Evolutionary conservation across 2,888 invertebrate genomes (phyloP).

Genomic region (Noctuana brunneofusca): DNA sequence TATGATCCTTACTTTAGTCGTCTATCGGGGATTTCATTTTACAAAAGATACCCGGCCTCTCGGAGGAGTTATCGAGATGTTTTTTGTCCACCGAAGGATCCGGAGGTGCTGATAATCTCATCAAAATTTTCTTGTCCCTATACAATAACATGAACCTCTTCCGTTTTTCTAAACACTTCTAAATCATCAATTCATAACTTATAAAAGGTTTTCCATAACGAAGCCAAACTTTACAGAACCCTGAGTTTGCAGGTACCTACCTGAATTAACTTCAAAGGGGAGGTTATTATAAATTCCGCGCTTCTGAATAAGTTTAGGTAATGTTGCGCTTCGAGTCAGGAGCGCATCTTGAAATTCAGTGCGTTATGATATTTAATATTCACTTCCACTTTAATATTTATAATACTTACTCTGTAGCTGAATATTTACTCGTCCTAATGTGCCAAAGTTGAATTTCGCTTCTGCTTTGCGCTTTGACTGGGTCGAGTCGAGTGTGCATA

Average conservation of each 20-base stretch:
- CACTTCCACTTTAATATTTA: slow-evolving; percentile 7
- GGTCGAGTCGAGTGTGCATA: no score
- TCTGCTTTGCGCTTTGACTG: not conserved
- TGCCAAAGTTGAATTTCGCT: not conserved
- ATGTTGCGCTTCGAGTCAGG: slow-evolving; percentile 21
- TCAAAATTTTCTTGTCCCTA: no score
- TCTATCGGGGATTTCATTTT: no score
- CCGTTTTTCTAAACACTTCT: not conserved
- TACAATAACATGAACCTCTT: not conserved
- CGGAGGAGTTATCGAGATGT: no score
- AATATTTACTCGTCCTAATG: slow-evolving; percentile 4
- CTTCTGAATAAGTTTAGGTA: slow-evolving; percentile 30
- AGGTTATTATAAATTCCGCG: slow-evolving; percentile 35
- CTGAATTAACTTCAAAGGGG: slow-evolving; percentile 23
- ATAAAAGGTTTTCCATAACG: not conserved
- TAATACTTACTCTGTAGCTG: not conserved
- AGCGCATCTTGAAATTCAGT: slow-evolving; percentile 21
- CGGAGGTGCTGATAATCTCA: no score
- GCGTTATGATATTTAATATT: slow-evolving; percentile 21
- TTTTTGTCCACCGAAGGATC: no score
- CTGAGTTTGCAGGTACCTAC: slow-evolving; percentile 1
- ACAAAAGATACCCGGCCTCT: no score
- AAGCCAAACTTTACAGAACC: not conserved
- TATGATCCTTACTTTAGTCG: no score
- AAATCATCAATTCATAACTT: not conserved